Conservation (phyloP, 2,113 vertebrate species). For the Cavia porcellus region DNA sequence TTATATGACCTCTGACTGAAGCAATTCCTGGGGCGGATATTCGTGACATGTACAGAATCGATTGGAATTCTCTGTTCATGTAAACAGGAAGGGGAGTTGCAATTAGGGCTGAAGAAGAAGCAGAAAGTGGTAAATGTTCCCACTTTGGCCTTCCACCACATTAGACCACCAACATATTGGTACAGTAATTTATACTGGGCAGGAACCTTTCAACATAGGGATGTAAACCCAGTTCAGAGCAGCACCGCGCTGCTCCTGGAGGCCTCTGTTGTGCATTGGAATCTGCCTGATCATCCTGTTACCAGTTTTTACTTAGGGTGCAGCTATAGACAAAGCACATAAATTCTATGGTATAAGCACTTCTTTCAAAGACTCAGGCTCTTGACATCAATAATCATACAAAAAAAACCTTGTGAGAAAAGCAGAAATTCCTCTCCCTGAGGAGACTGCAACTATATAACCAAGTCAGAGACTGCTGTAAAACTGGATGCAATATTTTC, state of each 20-base stretch:
- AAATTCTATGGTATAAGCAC: not conserved
- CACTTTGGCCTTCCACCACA: too few relatives aligned
- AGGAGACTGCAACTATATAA: not conserved
- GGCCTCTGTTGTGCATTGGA: not conserved
- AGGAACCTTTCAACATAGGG: too few relatives aligned
- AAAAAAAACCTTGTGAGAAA: not conserved
- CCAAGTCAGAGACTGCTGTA: not conserved
- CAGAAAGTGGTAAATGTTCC: too few relatives aligned
- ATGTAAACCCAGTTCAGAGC: not conserved
- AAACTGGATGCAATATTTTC: not conserved
- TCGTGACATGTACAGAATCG: too few relatives aligned
- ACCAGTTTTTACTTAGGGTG: not conserved
- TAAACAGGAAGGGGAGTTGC: too few relatives aligned
- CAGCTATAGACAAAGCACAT: not conserved
- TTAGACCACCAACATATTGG: too few relatives aligned
- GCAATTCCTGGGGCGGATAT: too few relatives aligned
- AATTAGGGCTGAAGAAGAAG: too few relatives aligned
- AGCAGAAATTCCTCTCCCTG: not conserved
- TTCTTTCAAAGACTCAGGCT: not conserved
- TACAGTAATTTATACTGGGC: too few relatives aligned
- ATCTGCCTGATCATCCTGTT: not conserved
- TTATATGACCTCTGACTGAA: too few relatives aligned
- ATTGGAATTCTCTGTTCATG: too few relatives aligned
- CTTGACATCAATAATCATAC: not conserved
- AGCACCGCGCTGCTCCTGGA: not conserved